phyloP scores from a whole-genome alignment of 2,797 vertebrate genomes.

The Nasua narica region DNA sequence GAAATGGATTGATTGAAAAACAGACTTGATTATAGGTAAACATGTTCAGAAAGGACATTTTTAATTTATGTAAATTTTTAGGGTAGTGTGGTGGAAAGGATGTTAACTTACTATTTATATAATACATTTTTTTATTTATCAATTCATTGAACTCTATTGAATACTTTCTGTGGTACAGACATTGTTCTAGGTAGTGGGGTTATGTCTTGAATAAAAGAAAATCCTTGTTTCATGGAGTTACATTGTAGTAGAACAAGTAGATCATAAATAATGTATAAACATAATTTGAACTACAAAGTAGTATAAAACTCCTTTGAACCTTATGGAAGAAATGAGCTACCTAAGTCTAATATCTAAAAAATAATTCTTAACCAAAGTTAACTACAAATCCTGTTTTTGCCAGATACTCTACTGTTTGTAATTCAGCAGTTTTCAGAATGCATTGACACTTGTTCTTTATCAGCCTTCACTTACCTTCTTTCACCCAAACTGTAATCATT shows the following conservation, averaged over 20 bases:
- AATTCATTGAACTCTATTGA: not conserved
- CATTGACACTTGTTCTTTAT: not conserved
- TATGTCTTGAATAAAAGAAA: not conserved
- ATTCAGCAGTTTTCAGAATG: not conserved
- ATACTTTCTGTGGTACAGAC: not conserved
- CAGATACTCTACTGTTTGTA: not conserved
- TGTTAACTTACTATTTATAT: conserved; percentile 14
- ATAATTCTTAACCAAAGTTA: not conserved
- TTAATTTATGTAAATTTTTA: conserved; percentile 25
- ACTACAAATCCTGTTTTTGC: not conserved
- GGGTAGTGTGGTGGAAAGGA: not conserved
- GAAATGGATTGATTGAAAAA: conserved; percentile 11
- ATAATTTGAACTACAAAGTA: not conserved
- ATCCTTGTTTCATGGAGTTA: not conserved
- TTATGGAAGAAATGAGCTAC: not conserved
- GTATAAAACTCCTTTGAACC: not conserved
- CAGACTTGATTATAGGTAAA: not conserved
- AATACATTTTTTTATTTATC: not conserved
- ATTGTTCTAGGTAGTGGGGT: not conserved
- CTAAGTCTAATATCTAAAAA: not conserved
- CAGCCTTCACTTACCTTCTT: not conserved
- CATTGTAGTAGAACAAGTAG: not conserved
- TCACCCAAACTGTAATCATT: not conserved
- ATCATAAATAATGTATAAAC: not conserved
- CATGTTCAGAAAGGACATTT: not conserved